These are phyloP conservation scores for Synchiropus splendidus DNA, from an alignment of 2,113 vertebrate genomes.

Conservation along the genomic window DNA sequence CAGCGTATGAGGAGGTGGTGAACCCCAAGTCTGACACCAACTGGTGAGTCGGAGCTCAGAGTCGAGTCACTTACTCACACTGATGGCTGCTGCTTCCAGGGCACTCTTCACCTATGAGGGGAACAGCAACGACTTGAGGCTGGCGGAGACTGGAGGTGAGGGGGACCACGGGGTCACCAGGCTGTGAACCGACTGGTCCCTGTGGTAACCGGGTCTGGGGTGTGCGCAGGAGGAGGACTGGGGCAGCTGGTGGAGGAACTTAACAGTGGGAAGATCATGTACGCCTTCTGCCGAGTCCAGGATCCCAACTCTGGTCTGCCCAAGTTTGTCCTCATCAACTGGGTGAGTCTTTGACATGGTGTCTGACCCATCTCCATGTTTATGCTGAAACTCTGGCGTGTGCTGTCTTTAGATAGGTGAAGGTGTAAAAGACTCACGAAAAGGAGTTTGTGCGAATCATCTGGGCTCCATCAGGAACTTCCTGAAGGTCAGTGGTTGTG, in stretches of 20 bases:
- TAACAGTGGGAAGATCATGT: conserved; percentile 95
- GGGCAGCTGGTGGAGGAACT: conserved; percentile 92
- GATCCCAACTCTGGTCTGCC: conserved; percentile 86
- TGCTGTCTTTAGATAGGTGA: conserved; percentile 52
- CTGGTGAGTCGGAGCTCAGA: conserved; percentile 63
- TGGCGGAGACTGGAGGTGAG: conserved; percentile 81
- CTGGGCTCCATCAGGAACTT: conserved; percentile 80
- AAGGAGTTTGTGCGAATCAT: conserved; percentile 85
- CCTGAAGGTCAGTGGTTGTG: conserved; percentile 79
- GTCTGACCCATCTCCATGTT: neutral
- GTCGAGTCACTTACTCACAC: neutral
- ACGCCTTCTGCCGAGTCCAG: conserved; percentile 85
- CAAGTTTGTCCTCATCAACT: conserved; percentile 93
- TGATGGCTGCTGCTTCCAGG: conserved; percentile 57
- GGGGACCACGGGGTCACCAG: neutral
- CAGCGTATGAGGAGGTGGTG: conserved; percentile 74
- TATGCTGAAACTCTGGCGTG: conserved; percentile 1
- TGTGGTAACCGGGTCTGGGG: no score
- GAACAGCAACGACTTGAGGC: conserved; percentile 82
- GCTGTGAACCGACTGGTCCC: neutral
- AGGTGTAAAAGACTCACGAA: conserved; percentile 76
- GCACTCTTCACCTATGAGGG: conserved; percentile 90
- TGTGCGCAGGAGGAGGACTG: conserved; percentile 75
- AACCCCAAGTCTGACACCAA: conserved; percentile 65
- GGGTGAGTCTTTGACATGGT: conserved; percentile 68